Conservation (phyloP, 1,140 invertebrate species). For the Dreissena polymorpha region DNA sequence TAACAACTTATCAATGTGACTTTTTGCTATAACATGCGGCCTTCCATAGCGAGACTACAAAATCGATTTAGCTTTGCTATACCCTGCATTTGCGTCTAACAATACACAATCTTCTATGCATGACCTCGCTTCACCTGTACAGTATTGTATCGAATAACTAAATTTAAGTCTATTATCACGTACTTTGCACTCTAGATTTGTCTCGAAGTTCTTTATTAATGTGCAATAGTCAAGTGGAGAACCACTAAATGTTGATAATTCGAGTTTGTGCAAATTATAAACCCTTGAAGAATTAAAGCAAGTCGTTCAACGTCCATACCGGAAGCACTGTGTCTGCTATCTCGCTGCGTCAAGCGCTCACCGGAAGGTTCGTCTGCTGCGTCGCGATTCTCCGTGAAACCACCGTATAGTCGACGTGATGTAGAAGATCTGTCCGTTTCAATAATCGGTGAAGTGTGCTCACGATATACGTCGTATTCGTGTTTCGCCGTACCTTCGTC, state of each 20-base stretch:
- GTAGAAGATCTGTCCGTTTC: too few species aligned
- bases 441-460: too few species aligned
- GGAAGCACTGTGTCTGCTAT: too few species aligned
- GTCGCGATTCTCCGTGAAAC: too few species aligned
- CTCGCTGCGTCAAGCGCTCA: too few species aligned
- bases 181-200: conserved; percentile 4
- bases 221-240: conserved; percentile 25
- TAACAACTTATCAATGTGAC: conserved; percentile 9
- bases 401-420: too few species aligned
- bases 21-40: neutral
- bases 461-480: too few species aligned
- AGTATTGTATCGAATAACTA: neutral
- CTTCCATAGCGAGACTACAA: conserved; percentile 9
- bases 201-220: conserved; percentile 40
- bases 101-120: conserved; percentile 2
- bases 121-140: neutral
- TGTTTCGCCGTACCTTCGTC: too few species aligned
- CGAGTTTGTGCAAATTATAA: conserved; percentile 18
- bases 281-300: conserved; percentile 1
- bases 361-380: too few species aligned
- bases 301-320: neutral
- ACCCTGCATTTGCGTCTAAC: neutral
- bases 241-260: conserved; percentile 16
- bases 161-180: conserved; percentile 3
- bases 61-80: neutral